phyloP scores from a whole-genome alignment of 2,888 invertebrate species.

The Dascillus cervinus region DNA sequence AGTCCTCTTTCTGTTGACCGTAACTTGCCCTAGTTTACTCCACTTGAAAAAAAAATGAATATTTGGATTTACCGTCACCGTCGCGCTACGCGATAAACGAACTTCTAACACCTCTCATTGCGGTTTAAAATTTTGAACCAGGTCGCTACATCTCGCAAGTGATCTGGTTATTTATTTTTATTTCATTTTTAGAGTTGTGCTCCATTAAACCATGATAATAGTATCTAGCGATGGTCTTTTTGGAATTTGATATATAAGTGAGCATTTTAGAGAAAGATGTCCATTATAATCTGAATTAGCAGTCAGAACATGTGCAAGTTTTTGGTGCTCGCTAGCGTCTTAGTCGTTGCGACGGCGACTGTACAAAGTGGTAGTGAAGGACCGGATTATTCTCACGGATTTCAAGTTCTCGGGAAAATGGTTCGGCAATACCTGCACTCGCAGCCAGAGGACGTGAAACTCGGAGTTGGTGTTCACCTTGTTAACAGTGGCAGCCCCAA shows the following conservation, averaged over 20 bases:
- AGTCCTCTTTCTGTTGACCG: conserved; percentile 37
- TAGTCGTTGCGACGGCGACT: conserved; percentile 12
- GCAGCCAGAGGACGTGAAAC: conserved; percentile 47
- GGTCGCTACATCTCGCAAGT: conserved; percentile 11
- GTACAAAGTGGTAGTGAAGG: conserved; percentile 20
- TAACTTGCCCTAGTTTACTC: conserved; percentile 35
- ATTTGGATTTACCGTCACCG: conserved; percentile 17
- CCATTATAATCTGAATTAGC: conserved; percentile 12
- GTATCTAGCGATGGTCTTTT: conserved; percentile 14
- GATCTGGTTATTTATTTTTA: conserved; percentile 30
- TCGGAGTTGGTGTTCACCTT: conserved; percentile 58
- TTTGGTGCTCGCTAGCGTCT: conserved; percentile 24
- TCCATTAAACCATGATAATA: conserved; percentile 40
- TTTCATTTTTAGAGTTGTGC: conserved; percentile 36
- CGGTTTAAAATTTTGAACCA: conserved; percentile 14
- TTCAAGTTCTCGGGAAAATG: conserved; percentile 37
- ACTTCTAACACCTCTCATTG: conserved; percentile 18
- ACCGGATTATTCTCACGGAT: conserved; percentile 27
- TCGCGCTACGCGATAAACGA: conserved; percentile 14
- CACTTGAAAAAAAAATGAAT: conserved; percentile 16
- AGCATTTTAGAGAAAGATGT: conserved; percentile 3
- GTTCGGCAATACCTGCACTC: conserved; percentile 48
- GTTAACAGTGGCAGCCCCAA: conserved; percentile 48
- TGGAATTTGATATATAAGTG: conserved; percentile 15
- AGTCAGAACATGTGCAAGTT: conserved; percentile 29